phyloP scores from a whole-genome alignment of 2,113 vertebrate genomes.

The Xiphophorus hellerii region DNA sequence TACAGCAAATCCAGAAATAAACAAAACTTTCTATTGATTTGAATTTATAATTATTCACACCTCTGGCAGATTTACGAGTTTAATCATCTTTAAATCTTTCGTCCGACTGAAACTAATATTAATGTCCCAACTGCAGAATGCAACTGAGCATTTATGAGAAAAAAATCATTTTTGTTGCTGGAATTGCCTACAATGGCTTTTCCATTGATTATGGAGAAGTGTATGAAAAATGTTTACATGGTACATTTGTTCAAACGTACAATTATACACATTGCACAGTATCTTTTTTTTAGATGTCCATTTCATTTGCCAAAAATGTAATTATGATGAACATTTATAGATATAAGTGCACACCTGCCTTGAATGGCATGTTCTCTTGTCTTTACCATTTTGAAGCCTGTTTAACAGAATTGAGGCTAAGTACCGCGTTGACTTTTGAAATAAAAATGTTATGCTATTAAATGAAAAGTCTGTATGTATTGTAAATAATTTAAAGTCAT shows the following conservation, averaged over 20 bases:
- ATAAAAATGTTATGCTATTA: too few relatives aligned
- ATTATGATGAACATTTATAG: too few relatives aligned
- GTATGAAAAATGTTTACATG: not conserved
- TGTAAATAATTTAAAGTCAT: too few relatives aligned
- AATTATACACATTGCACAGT: not conserved
- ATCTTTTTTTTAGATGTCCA: too few relatives aligned
- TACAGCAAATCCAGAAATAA: not conserved
- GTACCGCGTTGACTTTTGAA: not conserved
- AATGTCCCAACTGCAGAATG: not conserved
- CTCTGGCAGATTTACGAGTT: not conserved
- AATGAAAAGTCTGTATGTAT: too few relatives aligned
- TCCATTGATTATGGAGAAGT: not conserved
- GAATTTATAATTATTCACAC: not conserved
- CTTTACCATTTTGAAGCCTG: not conserved
- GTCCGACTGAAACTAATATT: too few relatives aligned
- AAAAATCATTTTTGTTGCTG: too few relatives aligned
- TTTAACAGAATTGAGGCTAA: not conserved
- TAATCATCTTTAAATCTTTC: too few relatives aligned
- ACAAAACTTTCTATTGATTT: not conserved
- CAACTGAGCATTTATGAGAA: too few relatives aligned
- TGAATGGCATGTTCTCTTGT: not conserved
- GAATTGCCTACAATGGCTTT: not conserved
- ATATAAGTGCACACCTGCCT: not conserved
- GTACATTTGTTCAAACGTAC: not conserved
- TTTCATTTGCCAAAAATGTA: too few relatives aligned